Base-by-base conservation (phyloP, 2,888 invertebrate species). In the Sepioteuthis lessoniana region DNA sequence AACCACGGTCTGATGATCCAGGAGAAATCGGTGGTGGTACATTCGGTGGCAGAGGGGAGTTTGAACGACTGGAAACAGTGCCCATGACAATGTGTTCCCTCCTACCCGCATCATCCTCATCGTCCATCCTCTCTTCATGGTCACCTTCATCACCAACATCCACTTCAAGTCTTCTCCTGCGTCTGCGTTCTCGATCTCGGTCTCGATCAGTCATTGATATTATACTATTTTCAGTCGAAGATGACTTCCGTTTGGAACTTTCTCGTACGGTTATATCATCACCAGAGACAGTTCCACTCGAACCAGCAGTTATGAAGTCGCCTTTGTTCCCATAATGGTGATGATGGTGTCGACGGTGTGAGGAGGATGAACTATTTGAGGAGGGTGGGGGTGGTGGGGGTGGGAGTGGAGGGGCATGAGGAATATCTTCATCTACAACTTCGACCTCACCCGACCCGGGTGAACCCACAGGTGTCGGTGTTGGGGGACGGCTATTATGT, bases 1-100 rank as follows among this genome's bases (percentile, higher is more conserved):
- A 91, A 90, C 90, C 38, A 91, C 55, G 46, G 55, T 91, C 50
- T 25, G 90, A 55, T 91, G 90, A 35, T 76, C 93, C n/a, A n/a
- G 60, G 47, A 31, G 94, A 94, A 90, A 91, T 55, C 38, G 90
- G 55, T 35, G 90, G 76, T 13, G 90, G 94, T 46, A 91, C 90
- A 31, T 90, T 91, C 38, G 91, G 50, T 21, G 91, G 60, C 8
- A 42, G 93, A 16, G 94, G 91, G 28, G 38, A 76, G n/a, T 50
- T 46, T n/a, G 55, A 90, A 13, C 90, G 93, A 46, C 93, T 94
- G 19, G 76, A 76, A n/a, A 76, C n/a, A 35, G 76, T 76, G 1
- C 76, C 76, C 76, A 76, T n/a, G 10, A 76, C 76, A 76, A 76
- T 76, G 25, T 76, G 76, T 76, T 76, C 76, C 19, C 76, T 76